A percentile compares a stretch with the other conserved stretches of the same genome.
phyloP scores from a whole-genome alignment of 2,113 vertebrate genomes.

The Rhinopomastus cyanomelas region DNA sequence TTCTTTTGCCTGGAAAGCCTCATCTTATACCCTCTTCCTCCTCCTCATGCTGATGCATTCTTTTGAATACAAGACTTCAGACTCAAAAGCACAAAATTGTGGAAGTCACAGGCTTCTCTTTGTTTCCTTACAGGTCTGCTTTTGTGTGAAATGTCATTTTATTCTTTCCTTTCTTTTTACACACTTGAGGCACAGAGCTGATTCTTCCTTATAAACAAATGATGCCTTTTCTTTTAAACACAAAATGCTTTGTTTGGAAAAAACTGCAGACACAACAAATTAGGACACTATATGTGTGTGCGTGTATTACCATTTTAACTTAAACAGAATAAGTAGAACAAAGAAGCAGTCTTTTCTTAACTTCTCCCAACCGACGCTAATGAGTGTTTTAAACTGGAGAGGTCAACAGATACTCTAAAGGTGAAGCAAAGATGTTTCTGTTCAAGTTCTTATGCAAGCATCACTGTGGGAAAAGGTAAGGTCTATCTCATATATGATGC shows the following conservation, averaged over 20 bases:
- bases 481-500: accelerated
- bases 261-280: background rate
- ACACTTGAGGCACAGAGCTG: background rate
- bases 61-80: background rate
- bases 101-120: background rate
- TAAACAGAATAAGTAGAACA: constrained; percentile 16
- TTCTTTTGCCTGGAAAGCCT: background rate
- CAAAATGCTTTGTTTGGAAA: background rate
- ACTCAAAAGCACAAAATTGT: background rate
- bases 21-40: background rate
- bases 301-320: background rate
- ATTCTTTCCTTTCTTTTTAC: background rate
- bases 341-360: constrained; percentile 1
- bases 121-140: background rate
- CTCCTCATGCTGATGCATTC: background rate
- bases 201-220: background rate
- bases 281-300: background rate
- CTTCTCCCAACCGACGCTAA: background rate
- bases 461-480: background rate
- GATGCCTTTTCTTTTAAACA: background rate
- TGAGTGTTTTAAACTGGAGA: constrained; percentile 2
- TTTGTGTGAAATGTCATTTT: background rate
- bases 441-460: background rate
- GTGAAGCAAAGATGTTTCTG: background rate
- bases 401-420: constrained; percentile 1